Base-by-base conservation (phyloP, 1,140 invertebrate genomes). In the Drosophila novamexicana region DNA sequence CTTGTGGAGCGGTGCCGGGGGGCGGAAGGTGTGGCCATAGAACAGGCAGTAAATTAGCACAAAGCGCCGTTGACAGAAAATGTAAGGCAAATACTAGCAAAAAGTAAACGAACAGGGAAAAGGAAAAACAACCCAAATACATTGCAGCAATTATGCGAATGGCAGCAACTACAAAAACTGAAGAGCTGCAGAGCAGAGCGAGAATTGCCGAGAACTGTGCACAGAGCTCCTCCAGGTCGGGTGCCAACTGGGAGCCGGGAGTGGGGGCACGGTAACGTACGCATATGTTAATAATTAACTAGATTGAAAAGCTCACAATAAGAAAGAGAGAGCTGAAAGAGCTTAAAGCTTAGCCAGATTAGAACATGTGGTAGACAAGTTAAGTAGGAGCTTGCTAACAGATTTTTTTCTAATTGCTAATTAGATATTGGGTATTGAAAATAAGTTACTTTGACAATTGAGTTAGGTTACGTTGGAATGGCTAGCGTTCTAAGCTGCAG, bases 41-140 rank as follows among this genome's bases (percentile, higher is more conserved):
- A 42, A 66, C 56, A 59, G 59, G 14, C 47, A 63, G 61, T 78
- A 75, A 75, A 78, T 78, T 66, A 58, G 64, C 65, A 64, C 71
- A 77, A 69, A 75, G 70, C 69, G 39, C 40, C 64, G 64, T 67
- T 67, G 70, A 77, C 63, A 76, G 57, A 36, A 67, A 76, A 73
- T 57, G 63, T 62, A 61, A 54, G 10, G 29, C 53, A 66, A 70
- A 73, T n/a, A 29, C 4, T 29, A 54, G 36, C 47, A 54, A 49
- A 45, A 59, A 72, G 16, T 53, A 14, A 50, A 32, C 42, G 16
- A 61, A 61, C 34, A 8, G 32, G 53, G 34, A 9, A 18, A 32
- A 40, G 53, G 49, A 62, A 68, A 53, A 45, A 50, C 4, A 70
- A 12, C 9, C 45, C 34, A 49, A 58, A 72, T 54, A 71, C 59